A percentile compares a stretch with the other conserved stretches of the same genome.
Conservation (phyloP, 2,113 vertebrate species). For the Chaetura pelagica region DNA sequence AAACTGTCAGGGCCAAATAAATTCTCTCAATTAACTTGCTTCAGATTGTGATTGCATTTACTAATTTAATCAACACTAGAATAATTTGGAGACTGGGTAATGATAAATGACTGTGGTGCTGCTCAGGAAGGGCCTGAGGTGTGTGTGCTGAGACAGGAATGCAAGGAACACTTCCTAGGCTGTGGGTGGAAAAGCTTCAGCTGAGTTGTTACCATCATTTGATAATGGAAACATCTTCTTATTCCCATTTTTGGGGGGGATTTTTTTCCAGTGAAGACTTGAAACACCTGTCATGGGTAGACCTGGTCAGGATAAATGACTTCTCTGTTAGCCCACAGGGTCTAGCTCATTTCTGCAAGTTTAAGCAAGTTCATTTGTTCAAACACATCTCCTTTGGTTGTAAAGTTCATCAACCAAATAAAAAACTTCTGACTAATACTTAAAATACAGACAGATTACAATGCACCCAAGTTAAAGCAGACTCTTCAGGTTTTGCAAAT, state of each 20-base stretch:
- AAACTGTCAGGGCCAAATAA: slow-evolving; percentile 90
- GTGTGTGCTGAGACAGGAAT: neutral
- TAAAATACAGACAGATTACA: neutral
- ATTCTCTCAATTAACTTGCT: slow-evolving; percentile 88
- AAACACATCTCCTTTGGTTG: neutral
- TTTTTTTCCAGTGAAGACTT: neutral
- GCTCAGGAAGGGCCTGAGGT: neutral
- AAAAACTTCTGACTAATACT: neutral
- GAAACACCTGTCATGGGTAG: rapidly evolving
- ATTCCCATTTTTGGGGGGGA: neutral
- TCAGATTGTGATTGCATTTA: slow-evolving; percentile 88
- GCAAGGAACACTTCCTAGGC: neutral
- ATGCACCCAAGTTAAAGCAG: neutral
- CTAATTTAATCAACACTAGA: slow-evolving; percentile 89
- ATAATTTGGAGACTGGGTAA: slow-evolving; percentile 75
- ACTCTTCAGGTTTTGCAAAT: neutral
- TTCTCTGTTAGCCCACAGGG: rapidly evolving
- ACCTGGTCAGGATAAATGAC: neutral
- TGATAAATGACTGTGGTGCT: slow-evolving; percentile 61
- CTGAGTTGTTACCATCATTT: neutral
- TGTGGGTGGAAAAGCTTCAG: neutral
- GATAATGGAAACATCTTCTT: neutral
- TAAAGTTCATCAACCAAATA: neutral
- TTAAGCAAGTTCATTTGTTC: slow-evolving; percentile 5
- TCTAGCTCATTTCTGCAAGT: neutral